A percentile compares a stretch with the other conserved stretches of the same genome.
Conservation (phyloP, 2,797 vertebrate genomes). For the Orientallactaga sibirica region DNA sequence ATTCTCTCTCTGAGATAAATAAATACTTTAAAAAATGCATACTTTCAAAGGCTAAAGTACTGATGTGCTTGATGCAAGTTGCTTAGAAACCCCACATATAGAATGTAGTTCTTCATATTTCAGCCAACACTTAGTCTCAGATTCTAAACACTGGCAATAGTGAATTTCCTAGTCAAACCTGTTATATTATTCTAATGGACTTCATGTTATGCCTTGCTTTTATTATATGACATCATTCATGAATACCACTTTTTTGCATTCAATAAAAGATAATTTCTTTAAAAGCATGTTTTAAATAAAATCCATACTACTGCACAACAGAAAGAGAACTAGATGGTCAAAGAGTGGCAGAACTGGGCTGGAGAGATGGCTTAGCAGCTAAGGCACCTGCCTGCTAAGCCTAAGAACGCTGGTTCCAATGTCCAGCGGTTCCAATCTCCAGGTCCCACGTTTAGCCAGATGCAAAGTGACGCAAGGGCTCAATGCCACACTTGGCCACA, state of each 20-base stretch:
- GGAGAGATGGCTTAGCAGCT: too few species aligned
- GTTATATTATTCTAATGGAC: background rate
- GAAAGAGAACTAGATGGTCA: background rate
- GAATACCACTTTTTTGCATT: background rate
- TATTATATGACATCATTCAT: background rate
- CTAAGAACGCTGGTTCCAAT: too few species aligned
- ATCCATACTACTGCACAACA: background rate
- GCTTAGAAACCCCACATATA: background rate
- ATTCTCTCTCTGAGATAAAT: too few species aligned
- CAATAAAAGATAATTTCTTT: background rate
- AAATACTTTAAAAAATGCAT: too few species aligned
- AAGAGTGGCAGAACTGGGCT: background rate
- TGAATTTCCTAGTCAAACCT: background rate
- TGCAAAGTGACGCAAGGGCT: too few species aligned
- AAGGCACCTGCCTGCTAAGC: too few species aligned
- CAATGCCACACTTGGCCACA: too few species aligned
- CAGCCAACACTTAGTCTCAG: background rate
- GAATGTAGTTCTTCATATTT: background rate
- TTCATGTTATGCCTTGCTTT: background rate
- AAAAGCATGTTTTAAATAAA: slow-evolving; percentile 24
- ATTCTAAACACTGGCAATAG: background rate
- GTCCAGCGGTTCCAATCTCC: too few species aligned
- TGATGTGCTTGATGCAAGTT: background rate
- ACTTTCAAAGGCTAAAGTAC: background rate
- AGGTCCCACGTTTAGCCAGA: too few species aligned